These are phyloP conservation scores for Brachionus rubens DNA, from an alignment of 1,140 invertebrate species.

Conservation along the genomic window DNA sequence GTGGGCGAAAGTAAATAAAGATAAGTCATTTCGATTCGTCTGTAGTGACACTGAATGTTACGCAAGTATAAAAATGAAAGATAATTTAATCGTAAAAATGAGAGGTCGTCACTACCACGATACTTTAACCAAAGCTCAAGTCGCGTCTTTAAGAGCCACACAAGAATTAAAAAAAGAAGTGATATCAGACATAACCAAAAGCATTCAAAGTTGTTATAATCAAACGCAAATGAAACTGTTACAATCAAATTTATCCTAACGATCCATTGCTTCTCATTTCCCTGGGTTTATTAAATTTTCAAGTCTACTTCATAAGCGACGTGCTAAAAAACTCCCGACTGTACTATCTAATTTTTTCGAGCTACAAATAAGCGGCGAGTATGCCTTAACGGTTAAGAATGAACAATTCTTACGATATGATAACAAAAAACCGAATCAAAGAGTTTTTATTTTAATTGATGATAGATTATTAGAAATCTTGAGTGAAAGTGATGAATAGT, in stretches of 20 bases:
- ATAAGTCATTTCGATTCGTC: background rate
- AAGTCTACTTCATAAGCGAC: background rate
- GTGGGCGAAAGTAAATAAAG: background rate
- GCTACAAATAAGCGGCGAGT: background rate
- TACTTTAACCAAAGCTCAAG: background rate
- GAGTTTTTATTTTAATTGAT: conserved; percentile 1
- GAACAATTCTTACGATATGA: background rate
- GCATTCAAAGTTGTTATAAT: background rate
- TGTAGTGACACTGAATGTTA: background rate
- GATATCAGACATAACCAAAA: background rate
- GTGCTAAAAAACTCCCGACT: background rate
- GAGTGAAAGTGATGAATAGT: background rate
- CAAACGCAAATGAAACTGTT: background rate
- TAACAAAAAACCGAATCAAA: background rate
- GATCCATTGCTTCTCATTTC: background rate
- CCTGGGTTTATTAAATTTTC: background rate
- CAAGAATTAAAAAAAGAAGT: conserved; percentile 23
- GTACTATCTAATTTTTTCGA: background rate
- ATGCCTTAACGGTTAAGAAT: background rate
- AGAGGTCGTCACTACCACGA: background rate
- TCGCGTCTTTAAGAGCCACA: background rate
- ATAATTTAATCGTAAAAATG: background rate
- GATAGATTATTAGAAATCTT: background rate
- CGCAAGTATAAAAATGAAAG: background rate
- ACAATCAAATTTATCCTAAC: background rate